A percentile compares a stretch with the other conserved stretches of the same genome.
Evolutionary conservation across 1,140 invertebrate genomes (phyloP).

Genomic region (Rhopalosiphum maidis): DNA sequence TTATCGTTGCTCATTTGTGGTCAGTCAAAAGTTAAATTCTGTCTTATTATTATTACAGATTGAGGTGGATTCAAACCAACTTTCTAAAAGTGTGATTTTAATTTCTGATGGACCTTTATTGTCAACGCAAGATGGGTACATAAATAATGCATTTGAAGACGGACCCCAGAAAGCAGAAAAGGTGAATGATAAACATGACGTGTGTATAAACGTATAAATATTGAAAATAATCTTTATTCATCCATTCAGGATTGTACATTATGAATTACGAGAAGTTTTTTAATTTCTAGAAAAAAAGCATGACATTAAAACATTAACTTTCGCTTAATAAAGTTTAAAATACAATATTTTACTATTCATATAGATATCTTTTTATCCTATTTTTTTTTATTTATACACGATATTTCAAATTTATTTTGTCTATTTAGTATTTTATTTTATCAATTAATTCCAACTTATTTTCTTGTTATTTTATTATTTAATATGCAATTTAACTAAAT

Average conservation of each 20-base stretch:
- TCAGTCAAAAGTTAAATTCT: neutral
- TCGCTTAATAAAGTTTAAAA: too few relatives aligned
- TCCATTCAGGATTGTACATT: neutral
- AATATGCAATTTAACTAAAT: neutral
- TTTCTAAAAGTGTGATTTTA: neutral
- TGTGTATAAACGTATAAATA: neutral
- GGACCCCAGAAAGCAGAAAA: neutral
- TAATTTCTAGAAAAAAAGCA: too few relatives aligned
- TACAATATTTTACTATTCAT: too few relatives aligned
- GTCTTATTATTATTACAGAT: neutral
- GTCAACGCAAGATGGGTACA: neutral
- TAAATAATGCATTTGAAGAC: conserved; percentile 34
- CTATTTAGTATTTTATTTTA: neutral
- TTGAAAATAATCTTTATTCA: neutral
- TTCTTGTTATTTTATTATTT: neutral
- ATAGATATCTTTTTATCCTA: too few relatives aligned
- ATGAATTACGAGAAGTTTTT: neutral
- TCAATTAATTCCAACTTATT: neutral
- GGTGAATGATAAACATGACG: conserved; percentile 30
- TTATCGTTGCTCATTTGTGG: neutral
- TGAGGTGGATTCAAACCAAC: neutral
- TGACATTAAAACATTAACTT: too few relatives aligned
- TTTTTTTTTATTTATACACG: neutral
- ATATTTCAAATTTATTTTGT: neutral
- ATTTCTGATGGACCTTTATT: neutral